Evolutionary conservation across 1,140 invertebrate genomes (phyloP), one percentile per base, ranked within the genome.

Genomic region (Drusus annulatus): DNA sequence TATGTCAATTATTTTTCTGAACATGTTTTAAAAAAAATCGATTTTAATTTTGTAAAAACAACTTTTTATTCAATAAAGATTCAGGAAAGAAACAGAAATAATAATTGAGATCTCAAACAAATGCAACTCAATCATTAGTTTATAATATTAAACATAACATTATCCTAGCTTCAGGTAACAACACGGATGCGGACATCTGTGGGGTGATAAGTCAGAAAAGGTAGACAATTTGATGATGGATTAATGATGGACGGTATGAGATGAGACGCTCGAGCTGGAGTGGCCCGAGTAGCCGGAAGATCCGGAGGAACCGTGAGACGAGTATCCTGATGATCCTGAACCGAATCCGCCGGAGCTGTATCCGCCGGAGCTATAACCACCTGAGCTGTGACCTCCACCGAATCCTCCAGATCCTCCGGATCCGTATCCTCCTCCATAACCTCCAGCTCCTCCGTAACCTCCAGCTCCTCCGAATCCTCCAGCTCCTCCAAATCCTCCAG

Each of bases 361-460:
- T 45, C 36, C 36, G 2, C 36, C 19, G 0, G 54, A 58, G 36
- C 36, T 45, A 10, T 13, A 45, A 13, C 36, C 36, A 13, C 45
- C 76, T 17, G 28, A 60, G 17, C 77, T 52, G 8, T 71, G 56
- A 8, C 77, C 77, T 58, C 77, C 77, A 15, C 50, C 36, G 54
- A 21, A 10, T 76, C 78, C 68, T 75, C 81, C 83, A 60, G 84
- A 82, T 56, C 80, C 76, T 69, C 79, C 81, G 68, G 84, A 82
- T 65, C 86, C 84, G 25, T 50, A 16, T 17, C 51, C n/a, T 68
- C 68, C 54, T 10, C 21, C 13, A 5, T 28, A 23, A 31, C 25
- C 63, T 23, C 16, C 25, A 0, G 23, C 31, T 45, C 63, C 63
- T 31, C 21, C 31, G 8, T 45, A 50, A 78, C 83, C 74, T 74